These are phyloP conservation scores for Lichenostomus cassidix DNA, from an alignment of 2,113 vertebrate species.

Conservation along the genomic window DNA sequence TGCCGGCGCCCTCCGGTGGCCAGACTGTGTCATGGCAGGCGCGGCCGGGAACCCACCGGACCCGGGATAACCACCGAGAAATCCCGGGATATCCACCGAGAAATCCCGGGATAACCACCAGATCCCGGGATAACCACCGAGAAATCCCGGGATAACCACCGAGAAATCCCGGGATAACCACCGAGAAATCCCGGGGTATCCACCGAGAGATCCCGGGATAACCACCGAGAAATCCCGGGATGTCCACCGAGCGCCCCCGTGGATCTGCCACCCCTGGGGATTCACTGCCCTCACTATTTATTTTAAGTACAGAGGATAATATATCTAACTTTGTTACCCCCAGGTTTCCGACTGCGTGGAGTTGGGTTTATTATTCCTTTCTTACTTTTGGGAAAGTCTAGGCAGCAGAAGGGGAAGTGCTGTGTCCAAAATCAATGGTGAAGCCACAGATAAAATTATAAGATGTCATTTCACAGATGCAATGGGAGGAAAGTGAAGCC, in stretches of 20 bases:
- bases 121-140: neutral
- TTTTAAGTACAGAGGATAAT: neutral
- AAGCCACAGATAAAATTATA: neutral
- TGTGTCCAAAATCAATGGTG: neutral
- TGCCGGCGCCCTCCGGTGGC: neutral
- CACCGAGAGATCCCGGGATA: too few species aligned
- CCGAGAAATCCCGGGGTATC: too few species aligned
- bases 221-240: neutral
- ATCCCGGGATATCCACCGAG: neutral
- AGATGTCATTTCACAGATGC: neutral
- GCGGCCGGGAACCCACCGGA: too few species aligned
- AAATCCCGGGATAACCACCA: too few species aligned
- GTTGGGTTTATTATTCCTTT: neutral
- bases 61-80: accelerated
- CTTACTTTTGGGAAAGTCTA: neutral
- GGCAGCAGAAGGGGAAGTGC: neutral
- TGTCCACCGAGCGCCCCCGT: neutral
- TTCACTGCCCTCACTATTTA: neutral
- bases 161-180: too few species aligned
- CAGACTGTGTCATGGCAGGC: neutral
- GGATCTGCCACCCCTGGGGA: neutral
- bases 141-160: neutral
- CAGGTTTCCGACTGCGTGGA: neutral
- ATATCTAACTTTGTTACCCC: neutral
- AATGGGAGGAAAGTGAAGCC: neutral